Evolutionary conservation across 2,113 vertebrate species (phyloP).

Genomic region (Oryzias melastigma): DNA sequence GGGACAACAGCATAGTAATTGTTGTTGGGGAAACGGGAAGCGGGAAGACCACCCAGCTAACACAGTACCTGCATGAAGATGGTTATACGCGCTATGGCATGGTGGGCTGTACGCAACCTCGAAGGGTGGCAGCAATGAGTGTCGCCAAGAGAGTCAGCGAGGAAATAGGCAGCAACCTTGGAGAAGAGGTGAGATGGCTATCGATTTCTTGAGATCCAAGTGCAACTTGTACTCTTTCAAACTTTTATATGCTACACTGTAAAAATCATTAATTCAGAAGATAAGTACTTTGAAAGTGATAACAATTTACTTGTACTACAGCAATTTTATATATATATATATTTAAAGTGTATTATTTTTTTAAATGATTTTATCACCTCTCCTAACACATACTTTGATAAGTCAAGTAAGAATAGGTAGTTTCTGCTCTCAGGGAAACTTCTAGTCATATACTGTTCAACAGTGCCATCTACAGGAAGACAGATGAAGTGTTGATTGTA

Average conservation of each 20-base stretch:
- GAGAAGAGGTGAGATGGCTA: slow-evolving; percentile 87
- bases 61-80: slow-evolving; percentile 95
- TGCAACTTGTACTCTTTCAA: not conserved
- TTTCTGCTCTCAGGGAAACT: not conserved
- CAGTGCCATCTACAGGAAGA: slow-evolving; percentile 60
- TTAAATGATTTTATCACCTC: too few relatives aligned
- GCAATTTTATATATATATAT: too few relatives aligned
- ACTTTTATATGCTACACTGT: not conserved
- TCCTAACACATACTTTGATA: not conserved
- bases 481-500: not conserved
- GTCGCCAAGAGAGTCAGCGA: slow-evolving; percentile 98
- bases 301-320: too few relatives aligned
- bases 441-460: not conserved
- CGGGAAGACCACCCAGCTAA: slow-evolving; percentile 97
- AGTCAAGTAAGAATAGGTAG: not conserved
- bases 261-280: too few relatives aligned
- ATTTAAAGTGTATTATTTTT: too few relatives aligned
- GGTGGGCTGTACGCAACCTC: slow-evolving; percentile 96
- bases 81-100: slow-evolving; percentile 96
- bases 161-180: slow-evolving; percentile 89
- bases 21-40: slow-evolving; percentile 98
- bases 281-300: too few relatives aligned
- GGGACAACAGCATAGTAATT: slow-evolving; percentile 98
- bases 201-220: not conserved
- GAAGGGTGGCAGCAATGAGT: slow-evolving; percentile 96